Percentiles rank a stretch among this genome's conserved stretches.
Evolutionary conservation across 2,113 vertebrate species (phyloP).

Genomic region (Charina bottae): DNA sequence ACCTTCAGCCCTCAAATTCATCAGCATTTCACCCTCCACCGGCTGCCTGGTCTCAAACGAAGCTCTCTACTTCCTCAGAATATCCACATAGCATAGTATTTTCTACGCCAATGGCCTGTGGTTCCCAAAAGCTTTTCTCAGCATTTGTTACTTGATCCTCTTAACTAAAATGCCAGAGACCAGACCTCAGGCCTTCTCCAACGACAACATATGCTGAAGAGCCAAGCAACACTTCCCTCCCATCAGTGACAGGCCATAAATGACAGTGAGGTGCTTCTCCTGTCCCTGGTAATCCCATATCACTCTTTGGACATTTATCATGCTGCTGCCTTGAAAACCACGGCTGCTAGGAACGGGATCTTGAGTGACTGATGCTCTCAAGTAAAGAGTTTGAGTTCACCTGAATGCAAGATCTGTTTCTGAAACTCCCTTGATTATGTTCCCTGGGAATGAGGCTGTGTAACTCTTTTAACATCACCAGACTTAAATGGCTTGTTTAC

Average conservation of each 20-base stretch:
- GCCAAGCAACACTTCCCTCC: background rate
- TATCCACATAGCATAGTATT: too few species aligned
- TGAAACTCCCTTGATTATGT: conserved; percentile 47
- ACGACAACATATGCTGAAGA: background rate
- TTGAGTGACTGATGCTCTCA: background rate
- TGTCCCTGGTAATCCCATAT: background rate
- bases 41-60: too few species aligned
- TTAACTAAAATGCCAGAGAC: background rate
- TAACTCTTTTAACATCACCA: conserved; percentile 31
- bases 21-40: too few species aligned
- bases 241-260: too few species aligned
- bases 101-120: too few species aligned
- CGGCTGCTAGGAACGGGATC: background rate
- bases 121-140: background rate
- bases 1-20: too few species aligned
- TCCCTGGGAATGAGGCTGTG: conserved; percentile 28
- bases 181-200: background rate
- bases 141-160: background rate
- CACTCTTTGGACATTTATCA: background rate
- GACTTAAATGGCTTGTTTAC: conserved; percentile 37
- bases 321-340: accelerated
- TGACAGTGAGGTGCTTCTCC: background rate
- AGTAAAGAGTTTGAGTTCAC: background rate
- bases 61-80: too few species aligned
- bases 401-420: conserved; percentile 30